Evolutionary conservation across 2,113 vertebrate genomes (phyloP).

Genomic region (Sinocyclocheilus rhinocerous): DNA sequence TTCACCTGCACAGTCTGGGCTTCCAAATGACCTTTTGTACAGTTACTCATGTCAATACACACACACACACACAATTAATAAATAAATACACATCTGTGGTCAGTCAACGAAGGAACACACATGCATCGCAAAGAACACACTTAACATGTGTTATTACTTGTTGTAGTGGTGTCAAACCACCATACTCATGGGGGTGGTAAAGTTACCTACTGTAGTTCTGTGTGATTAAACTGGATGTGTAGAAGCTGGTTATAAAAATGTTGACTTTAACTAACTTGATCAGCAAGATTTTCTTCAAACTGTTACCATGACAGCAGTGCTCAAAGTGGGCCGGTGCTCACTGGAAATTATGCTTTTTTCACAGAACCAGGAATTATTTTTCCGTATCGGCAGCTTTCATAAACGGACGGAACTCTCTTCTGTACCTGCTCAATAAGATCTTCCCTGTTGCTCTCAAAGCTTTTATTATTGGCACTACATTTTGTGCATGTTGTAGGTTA

Average conservation of each 20-base stretch:
- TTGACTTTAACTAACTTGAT: not conserved
- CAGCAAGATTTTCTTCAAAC: no score
- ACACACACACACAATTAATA: not conserved
- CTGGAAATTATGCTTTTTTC: no score
- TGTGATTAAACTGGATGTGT: not conserved
- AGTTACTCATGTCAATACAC: not conserved
- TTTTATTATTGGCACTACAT: no score
- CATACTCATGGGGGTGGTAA: not conserved
- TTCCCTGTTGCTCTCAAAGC: no score
- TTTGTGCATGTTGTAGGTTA: no score
- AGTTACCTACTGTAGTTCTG: no score
- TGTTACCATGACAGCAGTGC: not conserved
- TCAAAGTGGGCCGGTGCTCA: not conserved
- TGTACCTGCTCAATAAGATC: no score
- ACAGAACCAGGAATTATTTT: no score
- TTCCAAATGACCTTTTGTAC: constrained; percentile 24
- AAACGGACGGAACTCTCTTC: no score
- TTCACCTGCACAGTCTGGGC: constrained; percentile 20
- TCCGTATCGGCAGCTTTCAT: no score
- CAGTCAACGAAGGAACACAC: not conserved
- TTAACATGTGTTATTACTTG: no score
- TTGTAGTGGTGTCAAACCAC: not conserved
- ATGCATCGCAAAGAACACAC: not conserved
- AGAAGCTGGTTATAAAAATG: not conserved
- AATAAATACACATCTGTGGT: no score